Conservation (phyloP, 2,113 vertebrate genomes). For the Aegypius monachus region DNA sequence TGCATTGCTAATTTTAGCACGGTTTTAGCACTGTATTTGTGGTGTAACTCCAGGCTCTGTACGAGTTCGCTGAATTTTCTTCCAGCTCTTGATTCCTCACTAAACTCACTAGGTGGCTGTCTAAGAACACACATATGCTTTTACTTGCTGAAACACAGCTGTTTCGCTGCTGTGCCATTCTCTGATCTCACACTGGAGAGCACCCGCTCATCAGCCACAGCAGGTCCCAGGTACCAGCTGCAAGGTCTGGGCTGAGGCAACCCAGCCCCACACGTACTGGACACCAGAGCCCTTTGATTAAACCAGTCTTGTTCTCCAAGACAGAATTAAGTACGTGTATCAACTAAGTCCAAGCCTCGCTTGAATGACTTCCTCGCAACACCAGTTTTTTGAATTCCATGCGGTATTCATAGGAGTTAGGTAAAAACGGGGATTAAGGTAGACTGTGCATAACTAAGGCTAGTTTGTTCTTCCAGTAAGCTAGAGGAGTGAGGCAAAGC, state of each 20-base stretch:
- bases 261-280: fast-evolving
- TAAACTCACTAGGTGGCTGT: constrained; percentile 40
- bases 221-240: not conserved
- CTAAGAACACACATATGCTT: not conserved
- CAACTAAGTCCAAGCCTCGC: not conserved
- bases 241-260: not conserved
- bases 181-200: not conserved
- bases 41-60: not conserved
- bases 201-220: not conserved
- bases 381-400: fast-evolving
- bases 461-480: not conserved
- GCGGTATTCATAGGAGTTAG: not conserved
- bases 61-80: not conserved
- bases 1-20: not conserved
- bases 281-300: not conserved
- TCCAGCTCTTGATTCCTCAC: not conserved
- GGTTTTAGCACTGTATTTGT: not conserved
- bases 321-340: not conserved
- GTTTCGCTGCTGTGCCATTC: fast-evolving
- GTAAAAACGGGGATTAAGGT: not conserved
- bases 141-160: fast-evolving
- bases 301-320: not conserved
- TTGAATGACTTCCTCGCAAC: not conserved
- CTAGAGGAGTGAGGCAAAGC: not conserved
- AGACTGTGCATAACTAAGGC: not conserved